A percentile compares a stretch with the other conserved stretches of the same genome.
These are phyloP conservation scores for Cephus pygmeus DNA, from an alignment of 2,888 invertebrate genomes.

Conservation along the genomic window DNA sequence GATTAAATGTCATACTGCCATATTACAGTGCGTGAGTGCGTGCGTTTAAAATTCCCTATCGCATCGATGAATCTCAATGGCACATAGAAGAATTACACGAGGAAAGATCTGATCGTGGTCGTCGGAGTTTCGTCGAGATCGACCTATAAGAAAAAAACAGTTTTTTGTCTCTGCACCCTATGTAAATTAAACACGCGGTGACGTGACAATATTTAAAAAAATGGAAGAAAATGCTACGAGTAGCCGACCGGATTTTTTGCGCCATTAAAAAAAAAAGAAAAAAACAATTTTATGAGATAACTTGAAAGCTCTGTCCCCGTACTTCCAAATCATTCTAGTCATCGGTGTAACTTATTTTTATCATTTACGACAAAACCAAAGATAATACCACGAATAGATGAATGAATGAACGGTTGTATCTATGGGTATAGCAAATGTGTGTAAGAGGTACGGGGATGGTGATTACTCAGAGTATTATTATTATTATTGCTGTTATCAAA, in stretches of 20 bases:
- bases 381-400: neutral
- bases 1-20: constrained; percentile 44
- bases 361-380: neutral
- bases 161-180: constrained; percentile 29
- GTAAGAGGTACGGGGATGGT: neutral
- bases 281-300: neutral
- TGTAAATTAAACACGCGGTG: constrained; percentile 42
- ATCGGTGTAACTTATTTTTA: neutral
- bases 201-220: constrained; percentile 48
- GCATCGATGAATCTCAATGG: constrained; percentile 27
- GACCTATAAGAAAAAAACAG: constrained; percentile 13
- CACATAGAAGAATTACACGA: constrained; percentile 17
- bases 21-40: constrained; percentile 29
- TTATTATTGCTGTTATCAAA: neutral
- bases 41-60: neutral
- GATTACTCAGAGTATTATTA: neutral
- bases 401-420: neutral
- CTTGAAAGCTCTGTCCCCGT: neutral
- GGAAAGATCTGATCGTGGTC: neutral
- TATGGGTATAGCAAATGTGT: neutral
- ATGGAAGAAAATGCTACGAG: constrained; percentile 41
- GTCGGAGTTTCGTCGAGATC: constrained; percentile 12
- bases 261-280: neutral
- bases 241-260: constrained; percentile 35
- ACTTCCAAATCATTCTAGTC: neutral